Conservation (phyloP, 2,797 vertebrate species). For the Danio jaintianensis region DNA sequence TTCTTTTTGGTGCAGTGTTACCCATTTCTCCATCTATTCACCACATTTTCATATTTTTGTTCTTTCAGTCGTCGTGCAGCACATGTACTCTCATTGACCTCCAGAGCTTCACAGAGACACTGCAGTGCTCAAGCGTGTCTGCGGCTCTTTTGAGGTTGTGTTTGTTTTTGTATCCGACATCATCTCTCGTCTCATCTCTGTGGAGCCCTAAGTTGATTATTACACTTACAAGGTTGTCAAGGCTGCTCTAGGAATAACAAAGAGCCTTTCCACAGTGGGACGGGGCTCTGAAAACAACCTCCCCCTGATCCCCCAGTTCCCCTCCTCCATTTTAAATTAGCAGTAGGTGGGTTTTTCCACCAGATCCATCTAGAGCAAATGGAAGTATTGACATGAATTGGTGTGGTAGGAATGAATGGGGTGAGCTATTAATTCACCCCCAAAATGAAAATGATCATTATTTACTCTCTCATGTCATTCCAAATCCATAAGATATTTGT, state of each 20-base stretch:
- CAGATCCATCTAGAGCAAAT: conserved; percentile 48
- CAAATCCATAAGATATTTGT: too few relatives aligned
- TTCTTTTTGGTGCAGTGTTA: background rate
- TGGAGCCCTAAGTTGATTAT: conserved; percentile 75
- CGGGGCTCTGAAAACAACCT: background rate
- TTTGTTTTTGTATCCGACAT: background rate
- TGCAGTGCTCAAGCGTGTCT: background rate
- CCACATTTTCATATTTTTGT: background rate
- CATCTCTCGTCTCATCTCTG: conserved; percentile 11
- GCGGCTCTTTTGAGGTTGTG: conserved; percentile 26
- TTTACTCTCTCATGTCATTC: too few relatives aligned
- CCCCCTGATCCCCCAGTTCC: background rate
- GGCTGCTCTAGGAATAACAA: conserved; percentile 77
- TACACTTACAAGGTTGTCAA: conserved; percentile 73
- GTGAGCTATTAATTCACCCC: background rate
- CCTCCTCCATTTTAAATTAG: conserved; percentile 29
- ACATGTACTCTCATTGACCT: conserved; percentile 29
- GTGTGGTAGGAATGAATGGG: conserved; percentile 48
- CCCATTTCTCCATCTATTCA: background rate
- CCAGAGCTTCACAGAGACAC: conserved; percentile 6
- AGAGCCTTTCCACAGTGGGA: conserved; percentile 57
- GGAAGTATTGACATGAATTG: conserved; percentile 48
- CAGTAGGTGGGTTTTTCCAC: conserved; percentile 51
- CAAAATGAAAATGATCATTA: too few relatives aligned
- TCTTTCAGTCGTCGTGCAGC: background rate